Conservation (phyloP, 2,888 invertebrate species). For the Graphium colonna region DNA sequence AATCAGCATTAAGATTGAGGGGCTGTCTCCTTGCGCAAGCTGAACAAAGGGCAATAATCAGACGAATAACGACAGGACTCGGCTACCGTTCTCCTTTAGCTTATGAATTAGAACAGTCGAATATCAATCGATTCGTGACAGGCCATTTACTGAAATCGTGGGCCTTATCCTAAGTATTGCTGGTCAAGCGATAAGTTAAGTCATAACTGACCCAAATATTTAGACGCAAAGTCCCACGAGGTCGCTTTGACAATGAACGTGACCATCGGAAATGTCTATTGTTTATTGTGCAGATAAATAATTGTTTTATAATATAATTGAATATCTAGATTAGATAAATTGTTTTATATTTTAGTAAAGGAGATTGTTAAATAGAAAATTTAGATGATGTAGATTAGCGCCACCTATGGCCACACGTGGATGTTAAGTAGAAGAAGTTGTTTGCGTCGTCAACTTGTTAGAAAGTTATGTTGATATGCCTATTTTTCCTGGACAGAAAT, state of each 20-base stretch:
- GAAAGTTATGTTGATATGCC: no score
- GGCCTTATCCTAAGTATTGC: constrained; percentile 34
- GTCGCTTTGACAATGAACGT: constrained; percentile 67
- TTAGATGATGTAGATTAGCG: no score
- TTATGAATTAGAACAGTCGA: constrained; percentile 52
- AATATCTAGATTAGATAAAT: no score
- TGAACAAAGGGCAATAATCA: constrained; percentile 47
- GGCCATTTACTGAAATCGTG: constrained; percentile 56
- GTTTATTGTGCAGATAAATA: constrained; percentile 27
- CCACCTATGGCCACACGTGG: no score
- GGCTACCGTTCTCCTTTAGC: constrained; percentile 44
- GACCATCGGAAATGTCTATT: constrained; percentile 41
- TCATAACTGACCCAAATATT: constrained; percentile 53
- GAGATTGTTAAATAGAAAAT: no score
- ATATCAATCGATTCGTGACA: constrained; percentile 61
- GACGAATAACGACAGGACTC: constrained; percentile 46
- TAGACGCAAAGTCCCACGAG: constrained; percentile 38
- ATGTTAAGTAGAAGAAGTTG: no score
- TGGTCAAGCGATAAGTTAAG: constrained; percentile 40
- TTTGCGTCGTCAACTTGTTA: no score
- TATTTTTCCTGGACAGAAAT: no score
- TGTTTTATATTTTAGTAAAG: no score
- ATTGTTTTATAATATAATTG: no score
- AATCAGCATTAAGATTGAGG: constrained; percentile 23
- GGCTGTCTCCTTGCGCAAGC: constrained; percentile 16